Evolutionary conservation across 2,113 vertebrate species (phyloP), one percentile per base, ranked within the genome.

Genomic region (Cololabis saira): DNA sequence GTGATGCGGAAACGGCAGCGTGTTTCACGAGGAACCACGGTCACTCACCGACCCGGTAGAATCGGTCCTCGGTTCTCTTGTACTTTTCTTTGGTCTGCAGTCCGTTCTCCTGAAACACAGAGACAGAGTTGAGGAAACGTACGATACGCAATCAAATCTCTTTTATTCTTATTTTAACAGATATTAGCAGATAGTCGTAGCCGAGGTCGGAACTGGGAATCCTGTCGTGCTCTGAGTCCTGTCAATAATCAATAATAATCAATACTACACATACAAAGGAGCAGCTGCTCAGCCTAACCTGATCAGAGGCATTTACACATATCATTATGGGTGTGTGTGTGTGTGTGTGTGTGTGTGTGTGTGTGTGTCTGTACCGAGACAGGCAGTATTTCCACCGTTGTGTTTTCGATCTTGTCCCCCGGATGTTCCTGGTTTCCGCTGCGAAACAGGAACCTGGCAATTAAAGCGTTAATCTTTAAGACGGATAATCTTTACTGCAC

Each of bases 401-500:
- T 96, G 87, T 99, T 99, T 58, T 95, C 87, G 40, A 99, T 93
- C 88, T 94, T 95, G 83, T 99, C 98, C 60, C 96, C 97, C 15
- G 96, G 97, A 62, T 99, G 98, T 71, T 99, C 98, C 86, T 95
- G 95, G 86, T 98, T 98, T 53, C 98, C 97, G 64, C 96, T 98
- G 67, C 96, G 96, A 90, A 99, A 99, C 71, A 99, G 91, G 82
- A 96, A 99, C 89, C 98, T 99, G 82, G 2, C 91, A 86, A 91
- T 44, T 10, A 0, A 55, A 33, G 49, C 16, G 7, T 58, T 56
- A 0, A 67, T 69, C 76, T 73, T 12, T 68, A 86, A 18, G 11
- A n/a, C 4, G 11, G 45, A 17, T 47, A 30, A 15, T 44, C 42
- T 71, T 18, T 71, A 1, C 17, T 48, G 43, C 40, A 51, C 14